Percentiles rank a stretch among this genome's conserved stretches.
These are phyloP conservation scores for Xestia xanthographa DNA, from an alignment of 2,888 invertebrate species.

Conservation along the genomic window DNA sequence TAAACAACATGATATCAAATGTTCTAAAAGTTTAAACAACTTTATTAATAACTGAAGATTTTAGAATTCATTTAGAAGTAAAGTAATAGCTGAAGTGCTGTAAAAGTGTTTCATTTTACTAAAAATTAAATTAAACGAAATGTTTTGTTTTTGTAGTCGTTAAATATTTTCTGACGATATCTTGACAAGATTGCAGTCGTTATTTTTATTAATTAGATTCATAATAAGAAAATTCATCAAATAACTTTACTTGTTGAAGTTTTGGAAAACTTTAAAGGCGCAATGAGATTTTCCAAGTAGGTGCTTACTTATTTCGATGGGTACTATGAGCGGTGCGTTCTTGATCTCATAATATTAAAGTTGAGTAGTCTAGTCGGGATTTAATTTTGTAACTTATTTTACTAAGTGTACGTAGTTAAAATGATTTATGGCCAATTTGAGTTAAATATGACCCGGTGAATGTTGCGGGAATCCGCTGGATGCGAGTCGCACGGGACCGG, in stretches of 20 bases:
- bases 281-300: slow-evolving; percentile 25
- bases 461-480: too few relatives aligned
- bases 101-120: slow-evolving; percentile 38
- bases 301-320: slow-evolving; percentile 1
- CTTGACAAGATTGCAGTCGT: slow-evolving; percentile 24
- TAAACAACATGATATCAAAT: slow-evolving; percentile 40
- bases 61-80: slow-evolving; percentile 34
- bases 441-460: background rate
- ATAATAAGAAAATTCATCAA: slow-evolving; percentile 20
- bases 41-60: slow-evolving; percentile 51
- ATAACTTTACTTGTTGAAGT: slow-evolving; percentile 16
- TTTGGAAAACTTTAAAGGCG: slow-evolving; percentile 12
- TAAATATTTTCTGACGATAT: slow-evolving; percentile 25
- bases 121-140: slow-evolving; percentile 7
- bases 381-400: background rate
- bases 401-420: background rate
- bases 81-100: slow-evolving; percentile 37
- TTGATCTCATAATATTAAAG: background rate
- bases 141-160: slow-evolving; percentile 12
- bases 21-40: slow-evolving; percentile 43
- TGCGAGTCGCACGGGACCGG: too few relatives aligned
- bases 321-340: background rate
- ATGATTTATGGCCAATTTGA: background rate
- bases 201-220: slow-evolving; percentile 33
- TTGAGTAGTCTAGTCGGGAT: background rate